Base-by-base conservation (phyloP, 1,140 invertebrate species). In the Macrobrachium rosenbergii region DNA sequence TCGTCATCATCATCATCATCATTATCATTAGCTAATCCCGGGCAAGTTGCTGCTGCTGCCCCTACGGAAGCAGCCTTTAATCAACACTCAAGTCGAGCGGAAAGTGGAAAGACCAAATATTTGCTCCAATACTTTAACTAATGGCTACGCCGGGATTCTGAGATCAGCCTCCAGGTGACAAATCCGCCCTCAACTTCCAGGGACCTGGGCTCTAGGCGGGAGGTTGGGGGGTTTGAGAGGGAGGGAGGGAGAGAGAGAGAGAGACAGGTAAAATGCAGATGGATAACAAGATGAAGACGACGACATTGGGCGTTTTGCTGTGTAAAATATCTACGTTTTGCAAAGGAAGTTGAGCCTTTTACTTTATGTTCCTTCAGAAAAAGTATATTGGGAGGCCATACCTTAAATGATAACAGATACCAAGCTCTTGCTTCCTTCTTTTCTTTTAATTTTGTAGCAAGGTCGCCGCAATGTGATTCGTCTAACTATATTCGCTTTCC, bases 61-160 rank as follows among this genome's bases (percentile, higher is more conserved):
- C 28, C 28, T 52, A 10, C 52, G 7, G 52, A 52, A 52, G 52
- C 52, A 52, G 52, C 52, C 52, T 67, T 81, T 81, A 81, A 81
- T 81, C 79, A 81, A 81, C 79, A 81, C 79, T 81, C 60, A 81
- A 17, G 62, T 43, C 16, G 37, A 43, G 69, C 16, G 69, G 69
- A 37, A 73, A 73, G 43, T 23, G 23, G 69, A 73, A 73, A 37
- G 79, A 21, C 21, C 62, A 62, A 81, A 81, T 67, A 81, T 81
- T 81, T 81, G 67, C 79, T 28, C 21, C 37, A 23, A 81, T 63
- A 43, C 79, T 81, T 81, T 81, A 28, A 28, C 79, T 81, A 81
- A 81, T 81, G 79, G 79, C 63, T 67, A 67, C 59, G 79, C 62
- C 63, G 79, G 62, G 16, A 81, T 81, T 28, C 60, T 67, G 63